Evolutionary conservation across 2,888 invertebrate species (phyloP), one percentile per base, ranked within the genome.

Genomic region (Branchellion lobata): DNA sequence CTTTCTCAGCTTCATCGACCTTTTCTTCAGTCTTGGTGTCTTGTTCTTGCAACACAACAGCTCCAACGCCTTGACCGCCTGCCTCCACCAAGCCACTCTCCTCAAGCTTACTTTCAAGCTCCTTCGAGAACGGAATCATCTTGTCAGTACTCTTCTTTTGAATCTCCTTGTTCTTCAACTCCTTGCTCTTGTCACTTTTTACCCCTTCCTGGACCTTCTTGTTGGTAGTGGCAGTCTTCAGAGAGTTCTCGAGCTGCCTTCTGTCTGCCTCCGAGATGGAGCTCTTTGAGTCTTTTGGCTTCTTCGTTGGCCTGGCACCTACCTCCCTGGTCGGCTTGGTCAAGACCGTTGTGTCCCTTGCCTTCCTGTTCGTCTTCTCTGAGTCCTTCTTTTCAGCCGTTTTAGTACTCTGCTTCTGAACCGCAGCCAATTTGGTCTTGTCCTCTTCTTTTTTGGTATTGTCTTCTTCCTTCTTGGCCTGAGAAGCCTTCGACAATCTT

Each of bases 301-400:
- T 51, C 53, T 51, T 75, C 27, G 3, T 8, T 65, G 65, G 5
- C 65, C 8, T 8, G 8, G 3, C 21, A 8, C n/a, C 29, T 40
- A 11, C 11, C n/a, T 71, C 71, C n/a, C 11, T 71, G 27, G 5
- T n/a, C 8, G 31, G 3, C 34, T 71, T 71, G 31, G 29, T 33
- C 3, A n/a, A 8, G 8, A 11, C n/a, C 21, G 11, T n/a, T 40
- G 18, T 73, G 3, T 36, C 40, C 14, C 8, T 34, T 40, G 47
- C 18, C 31, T 73, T 73, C 36, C 3, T 21, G 57, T 57, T 53
- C 0, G 18, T 33, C 57, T 77, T 36, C 36, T 77, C 77, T 1
- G 77, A 51, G 24, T 65, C 61, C 31, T 77, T 77, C 27, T 77
- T 57, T 29, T 61, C 65, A 14, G 31, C 31, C 18, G 33, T 34